Evolutionary conservation across 2,113 vertebrate genomes (phyloP).

Genomic region (Vulpes ferrilata): DNA sequence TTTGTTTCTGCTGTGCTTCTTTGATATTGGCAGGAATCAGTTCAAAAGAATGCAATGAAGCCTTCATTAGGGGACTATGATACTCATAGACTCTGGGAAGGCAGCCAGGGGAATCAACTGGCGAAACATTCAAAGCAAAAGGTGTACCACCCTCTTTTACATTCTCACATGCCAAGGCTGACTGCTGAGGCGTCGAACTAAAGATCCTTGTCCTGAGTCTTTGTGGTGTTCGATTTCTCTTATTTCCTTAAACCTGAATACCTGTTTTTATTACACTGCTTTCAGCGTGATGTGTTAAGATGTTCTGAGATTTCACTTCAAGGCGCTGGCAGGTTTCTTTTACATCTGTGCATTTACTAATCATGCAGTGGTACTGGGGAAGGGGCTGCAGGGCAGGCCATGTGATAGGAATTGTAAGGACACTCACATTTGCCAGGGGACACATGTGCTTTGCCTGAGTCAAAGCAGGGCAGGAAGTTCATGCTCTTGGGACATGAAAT

Average conservation of each 20-base stretch:
- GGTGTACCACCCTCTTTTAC: conserved; percentile 62
- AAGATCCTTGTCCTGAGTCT: conserved; percentile 1
- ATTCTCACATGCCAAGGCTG: conserved; percentile 39
- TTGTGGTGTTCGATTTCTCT: background rate
- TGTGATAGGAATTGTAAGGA: background rate
- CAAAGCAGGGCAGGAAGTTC: conserved; percentile 36
- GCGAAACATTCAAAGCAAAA: conserved; percentile 75
- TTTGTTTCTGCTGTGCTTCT: conserved; percentile 82
- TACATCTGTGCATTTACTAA: background rate
- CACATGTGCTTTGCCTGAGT: background rate
- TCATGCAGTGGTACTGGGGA: background rate
- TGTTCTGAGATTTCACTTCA: conserved; percentile 67
- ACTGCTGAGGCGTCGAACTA: background rate
- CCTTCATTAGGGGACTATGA: conserved; percentile 81
- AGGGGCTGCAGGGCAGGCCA: background rate
- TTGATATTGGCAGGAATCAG: conserved; percentile 82
- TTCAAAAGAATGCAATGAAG: conserved; percentile 79
- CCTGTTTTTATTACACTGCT: conserved; percentile 55
- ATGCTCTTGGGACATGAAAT: background rate
- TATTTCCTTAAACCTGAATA: conserved; percentile 53
- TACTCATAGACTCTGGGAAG: conserved; percentile 78
- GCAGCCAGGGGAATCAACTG: conserved; percentile 76
- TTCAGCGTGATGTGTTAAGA: background rate
- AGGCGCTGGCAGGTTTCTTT: conserved; percentile 43
- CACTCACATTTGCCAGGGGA: background rate